A percentile compares a stretch with the other conserved stretches of the same genome.
phyloP scores from a whole-genome alignment of 2,797 vertebrate species.

The Dendrocincla tyrannina region DNA sequence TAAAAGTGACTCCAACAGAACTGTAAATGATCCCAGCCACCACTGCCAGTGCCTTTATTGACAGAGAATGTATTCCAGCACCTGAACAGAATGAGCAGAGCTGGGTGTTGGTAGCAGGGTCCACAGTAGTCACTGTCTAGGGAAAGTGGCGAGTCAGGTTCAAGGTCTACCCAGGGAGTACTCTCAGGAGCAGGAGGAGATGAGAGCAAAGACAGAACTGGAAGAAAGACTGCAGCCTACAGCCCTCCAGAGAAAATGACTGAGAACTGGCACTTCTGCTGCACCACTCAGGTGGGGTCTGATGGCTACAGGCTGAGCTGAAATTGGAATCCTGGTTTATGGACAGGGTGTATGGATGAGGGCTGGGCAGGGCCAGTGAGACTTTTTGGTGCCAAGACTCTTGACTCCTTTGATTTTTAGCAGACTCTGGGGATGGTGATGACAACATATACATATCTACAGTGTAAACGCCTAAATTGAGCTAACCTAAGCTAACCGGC shows the following conservation, averaged over 20 bases:
- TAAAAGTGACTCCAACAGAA: neutral
- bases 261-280: neutral
- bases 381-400: neutral
- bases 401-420: neutral
- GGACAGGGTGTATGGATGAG: neutral
- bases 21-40: neutral
- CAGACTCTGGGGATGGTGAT: neutral
- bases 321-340: neutral
- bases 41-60: neutral
- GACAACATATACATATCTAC: neutral
- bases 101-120: neutral
- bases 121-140: neutral
- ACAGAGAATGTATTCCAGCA: neutral
- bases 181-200: neutral
- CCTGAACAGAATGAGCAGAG: neutral
- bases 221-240: neutral
- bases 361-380: neutral
- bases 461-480: neutral
- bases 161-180: neutral
- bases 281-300: neutral
- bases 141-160: neutral
- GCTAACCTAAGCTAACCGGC: fast-evolving
- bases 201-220: neutral
- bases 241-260: neutral
- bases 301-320: neutral